Percentiles rank a stretch among this genome's conserved stretches.
phyloP scores from a whole-genome alignment of 92 coral and sea anemone genomes.

The Phenganax subtilis region DNA sequence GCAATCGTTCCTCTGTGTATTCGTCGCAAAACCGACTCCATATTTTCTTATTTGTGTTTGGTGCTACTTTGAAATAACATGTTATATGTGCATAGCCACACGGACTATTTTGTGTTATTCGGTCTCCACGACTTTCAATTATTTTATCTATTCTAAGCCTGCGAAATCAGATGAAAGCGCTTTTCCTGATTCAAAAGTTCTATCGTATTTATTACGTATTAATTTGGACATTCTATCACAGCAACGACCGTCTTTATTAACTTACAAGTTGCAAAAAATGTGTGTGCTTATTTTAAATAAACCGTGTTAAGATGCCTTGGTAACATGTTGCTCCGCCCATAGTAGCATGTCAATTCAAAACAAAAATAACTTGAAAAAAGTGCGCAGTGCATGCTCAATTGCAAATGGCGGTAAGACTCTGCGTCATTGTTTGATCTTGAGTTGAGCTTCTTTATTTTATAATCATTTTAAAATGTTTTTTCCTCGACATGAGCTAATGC shows the following conservation, averaged over 20 bases:
- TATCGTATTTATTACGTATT: slow-evolving; percentile 10
- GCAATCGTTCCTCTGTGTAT: slow-evolving; percentile 14
- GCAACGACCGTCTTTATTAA: neutral
- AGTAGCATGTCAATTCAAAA: neutral
- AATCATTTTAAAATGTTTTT: too few species aligned
- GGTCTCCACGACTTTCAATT: slow-evolving; percentile 12
- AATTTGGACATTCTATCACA: slow-evolving; percentile 10
- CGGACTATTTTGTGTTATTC: slow-evolving; percentile 16
- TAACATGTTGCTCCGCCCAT: neutral
- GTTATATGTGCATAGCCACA: slow-evolving; percentile 31
- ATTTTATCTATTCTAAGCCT: slow-evolving; percentile 20
- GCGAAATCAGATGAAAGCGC: slow-evolving; percentile 13
- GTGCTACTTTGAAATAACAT: slow-evolving; percentile 28
- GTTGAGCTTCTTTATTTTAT: too few species aligned
- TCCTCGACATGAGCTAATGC: too few species aligned
- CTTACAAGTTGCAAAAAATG: neutral
- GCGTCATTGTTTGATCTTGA: too few species aligned
- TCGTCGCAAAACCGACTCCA: slow-evolving; percentile 44
- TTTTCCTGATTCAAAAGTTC: slow-evolving; percentile 30
- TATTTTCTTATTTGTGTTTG: slow-evolving; percentile 44
- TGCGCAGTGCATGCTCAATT: slow-evolving; percentile 2
- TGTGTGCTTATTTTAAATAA: neutral
- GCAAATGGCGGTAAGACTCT: neutral
- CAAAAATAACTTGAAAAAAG: neutral
- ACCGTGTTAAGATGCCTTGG: too few species aligned